Evolutionary conservation across 1,140 invertebrate species (phyloP), one percentile per base, ranked within the genome.

Genomic region (Chrysoperla carnea): DNA sequence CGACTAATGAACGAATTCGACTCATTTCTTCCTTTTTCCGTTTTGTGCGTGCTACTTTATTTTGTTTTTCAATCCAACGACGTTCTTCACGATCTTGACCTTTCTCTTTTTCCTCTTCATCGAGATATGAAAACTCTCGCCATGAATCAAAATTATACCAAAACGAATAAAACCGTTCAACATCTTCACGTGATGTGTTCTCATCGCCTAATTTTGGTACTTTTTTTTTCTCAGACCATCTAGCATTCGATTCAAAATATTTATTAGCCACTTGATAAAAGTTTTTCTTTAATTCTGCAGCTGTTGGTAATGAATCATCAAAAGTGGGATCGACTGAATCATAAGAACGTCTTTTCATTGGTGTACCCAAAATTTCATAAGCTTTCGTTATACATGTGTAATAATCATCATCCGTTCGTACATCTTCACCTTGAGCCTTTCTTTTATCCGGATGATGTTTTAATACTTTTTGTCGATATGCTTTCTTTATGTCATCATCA

Each of bases 321-420:
- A 98, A 94, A 48, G 79, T 72, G 6, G 90, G 89, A 68, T 99
- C 95, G 43, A 98, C 79, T 23, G 91, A 95, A 67, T 99, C 95
- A 64, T 86, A 99, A 1, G 92, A 83, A 47, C 82, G 69, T 48
- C 93, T 70, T 54, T 84, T 90, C 6, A 70, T 58, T 9, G 81
- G 70, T 52, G 79, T 88, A 0, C 91, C 86, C 45, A 92, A 67
- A 27, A 78, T 87, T 67, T 95, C 90, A 73, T 84, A 90, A 11
- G 93, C 93, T 70, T 90, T 91, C n/a, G 93, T 97, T 53, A 99
- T 98, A 59, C 93, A 97, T 0, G 92, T 91, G 60, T 97, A 99
- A 64, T 98, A 97, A 66, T 97, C 93, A 55, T 92, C 83, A 50
- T 91, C 87, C 1, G 75, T 68, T 46, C 77, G 72, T 8, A 92